Evolutionary conservation across 2,888 invertebrate species (phyloP).

Genomic region (Plebejus anna): DNA sequence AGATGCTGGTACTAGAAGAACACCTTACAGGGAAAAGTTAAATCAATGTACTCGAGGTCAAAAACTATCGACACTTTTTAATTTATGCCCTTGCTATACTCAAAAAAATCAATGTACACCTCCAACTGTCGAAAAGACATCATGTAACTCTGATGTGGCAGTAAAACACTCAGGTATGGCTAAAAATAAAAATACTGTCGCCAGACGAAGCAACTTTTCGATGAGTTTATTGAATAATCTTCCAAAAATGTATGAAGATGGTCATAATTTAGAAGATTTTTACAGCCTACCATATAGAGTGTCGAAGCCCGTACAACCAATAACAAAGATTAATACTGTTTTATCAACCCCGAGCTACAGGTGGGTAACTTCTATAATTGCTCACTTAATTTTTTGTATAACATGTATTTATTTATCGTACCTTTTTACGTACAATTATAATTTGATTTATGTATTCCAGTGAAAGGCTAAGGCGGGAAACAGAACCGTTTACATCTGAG

Average conservation of each 20-base stretch:
- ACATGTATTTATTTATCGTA: neutral
- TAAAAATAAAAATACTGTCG: neutral
- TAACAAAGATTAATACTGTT: slow-evolving; percentile 26
- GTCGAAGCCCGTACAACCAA: neutral
- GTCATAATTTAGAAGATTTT: neutral
- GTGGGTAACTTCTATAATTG: slow-evolving; percentile 43
- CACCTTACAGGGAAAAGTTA: slow-evolving; percentile 35
- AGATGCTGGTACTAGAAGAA: slow-evolving; percentile 24
- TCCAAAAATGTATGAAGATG: neutral
- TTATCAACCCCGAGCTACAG: slow-evolving; percentile 39
- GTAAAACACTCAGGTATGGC: neutral
- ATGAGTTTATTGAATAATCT: slow-evolving; percentile 30
- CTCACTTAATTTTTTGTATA: neutral
- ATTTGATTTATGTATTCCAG: slow-evolving; percentile 44
- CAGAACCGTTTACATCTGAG: slow-evolving; percentile 46
- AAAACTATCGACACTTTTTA: slow-evolving; percentile 34
- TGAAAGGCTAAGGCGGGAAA: slow-evolving; percentile 52
- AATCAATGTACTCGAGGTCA: slow-evolving; percentile 47
- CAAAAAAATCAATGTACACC: slow-evolving; percentile 40
- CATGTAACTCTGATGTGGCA: slow-evolving; percentile 38
- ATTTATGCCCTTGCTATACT: slow-evolving; percentile 48
- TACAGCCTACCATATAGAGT: neutral
- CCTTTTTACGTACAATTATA: slow-evolving; percentile 32
- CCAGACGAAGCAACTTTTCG: neutral
- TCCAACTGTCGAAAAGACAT: slow-evolving; percentile 39